Conservation (phyloP, 2,888 invertebrate species). For the Steinernema carpocapsae region DNA sequence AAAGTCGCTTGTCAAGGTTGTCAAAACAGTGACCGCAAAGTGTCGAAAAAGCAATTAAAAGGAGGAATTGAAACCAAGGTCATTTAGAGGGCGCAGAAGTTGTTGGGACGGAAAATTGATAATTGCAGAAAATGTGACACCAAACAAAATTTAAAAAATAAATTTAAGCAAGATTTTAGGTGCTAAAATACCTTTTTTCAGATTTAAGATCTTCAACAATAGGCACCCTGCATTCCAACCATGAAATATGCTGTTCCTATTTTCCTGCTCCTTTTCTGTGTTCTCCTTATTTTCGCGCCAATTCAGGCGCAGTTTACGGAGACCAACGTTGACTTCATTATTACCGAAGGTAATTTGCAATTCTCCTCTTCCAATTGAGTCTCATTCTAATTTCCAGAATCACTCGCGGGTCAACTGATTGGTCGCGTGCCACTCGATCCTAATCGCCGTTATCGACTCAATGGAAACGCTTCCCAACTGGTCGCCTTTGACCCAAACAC, state of each 20-base stretch:
- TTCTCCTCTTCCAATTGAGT: neutral
- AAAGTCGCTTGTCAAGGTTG: constrained; percentile 29
- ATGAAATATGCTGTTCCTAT: constrained; percentile 25
- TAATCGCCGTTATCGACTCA: neutral
- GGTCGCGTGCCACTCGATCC: constrained; percentile 16
- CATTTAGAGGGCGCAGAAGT: neutral
- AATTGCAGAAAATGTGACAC: neutral
- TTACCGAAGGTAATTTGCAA: neutral
- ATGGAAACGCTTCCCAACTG: neutral
- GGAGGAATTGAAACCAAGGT: neutral
- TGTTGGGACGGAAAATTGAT: constrained; percentile 3
- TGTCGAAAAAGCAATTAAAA: constrained; percentile 29
- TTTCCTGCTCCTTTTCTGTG: constrained; percentile 16
- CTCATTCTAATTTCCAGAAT: neutral
- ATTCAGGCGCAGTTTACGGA: neutral
- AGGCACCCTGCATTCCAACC: neutral
- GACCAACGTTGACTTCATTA: neutral
- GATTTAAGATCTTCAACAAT: neutral
- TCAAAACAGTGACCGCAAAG: constrained; percentile 26
- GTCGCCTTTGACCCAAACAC: neutral
- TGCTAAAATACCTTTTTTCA: neutral
- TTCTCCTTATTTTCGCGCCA: neutral
- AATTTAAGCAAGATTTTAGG: neutral
- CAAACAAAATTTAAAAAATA: no score
- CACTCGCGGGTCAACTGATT: constrained; percentile 1